A percentile compares a stretch with the other conserved stretches of the same genome.
phyloP scores from a whole-genome alignment of 2,888 invertebrate genomes.

The Scaptomyza caliginosa region DNA sequence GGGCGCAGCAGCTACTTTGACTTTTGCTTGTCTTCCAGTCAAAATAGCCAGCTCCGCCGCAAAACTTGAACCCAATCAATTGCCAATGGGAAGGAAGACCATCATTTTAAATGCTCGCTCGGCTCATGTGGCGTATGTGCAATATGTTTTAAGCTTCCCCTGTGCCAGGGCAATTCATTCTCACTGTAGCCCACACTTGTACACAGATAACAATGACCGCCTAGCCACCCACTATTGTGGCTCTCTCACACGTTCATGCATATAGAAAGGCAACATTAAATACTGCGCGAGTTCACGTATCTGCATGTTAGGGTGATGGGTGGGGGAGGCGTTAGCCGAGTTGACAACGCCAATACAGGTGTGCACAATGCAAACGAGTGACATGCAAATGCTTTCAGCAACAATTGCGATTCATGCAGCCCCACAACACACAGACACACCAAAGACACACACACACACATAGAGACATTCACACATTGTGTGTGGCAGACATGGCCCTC shows the following conservation, averaged over 20 bases:
- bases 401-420: conserved; percentile 74
- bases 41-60: conserved; percentile 9
- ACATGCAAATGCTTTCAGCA: conserved; percentile 81
- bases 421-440: neutral
- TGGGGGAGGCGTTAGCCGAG: conserved; percentile 9
- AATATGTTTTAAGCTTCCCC: conserved; percentile 51
- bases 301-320: conserved; percentile 1
- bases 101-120: conserved; percentile 56
- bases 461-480: conserved; percentile 29
- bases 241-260: conserved; percentile 51
- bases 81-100: conserved; percentile 2
- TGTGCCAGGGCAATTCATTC: conserved; percentile 65
- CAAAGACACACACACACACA: conserved; percentile 6
- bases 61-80: conserved; percentile 27
- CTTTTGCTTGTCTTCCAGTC: conserved; percentile 27
- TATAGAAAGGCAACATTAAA: conserved; percentile 68
- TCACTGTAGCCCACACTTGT: conserved; percentile 43
- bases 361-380: conserved; percentile 73
- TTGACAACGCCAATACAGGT: conserved; percentile 76
- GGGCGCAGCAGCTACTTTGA: conserved; percentile 8
- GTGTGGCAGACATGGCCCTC: conserved; percentile 36
- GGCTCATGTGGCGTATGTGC: conserved; percentile 63
- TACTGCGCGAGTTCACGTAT: conserved; percentile 12
- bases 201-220: conserved; percentile 47
- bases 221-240: conserved; percentile 18